Evolutionary conservation across 2,888 invertebrate species (phyloP), one percentile per base, ranked within the genome.

Genomic region (Parasteatoda lunata): DNA sequence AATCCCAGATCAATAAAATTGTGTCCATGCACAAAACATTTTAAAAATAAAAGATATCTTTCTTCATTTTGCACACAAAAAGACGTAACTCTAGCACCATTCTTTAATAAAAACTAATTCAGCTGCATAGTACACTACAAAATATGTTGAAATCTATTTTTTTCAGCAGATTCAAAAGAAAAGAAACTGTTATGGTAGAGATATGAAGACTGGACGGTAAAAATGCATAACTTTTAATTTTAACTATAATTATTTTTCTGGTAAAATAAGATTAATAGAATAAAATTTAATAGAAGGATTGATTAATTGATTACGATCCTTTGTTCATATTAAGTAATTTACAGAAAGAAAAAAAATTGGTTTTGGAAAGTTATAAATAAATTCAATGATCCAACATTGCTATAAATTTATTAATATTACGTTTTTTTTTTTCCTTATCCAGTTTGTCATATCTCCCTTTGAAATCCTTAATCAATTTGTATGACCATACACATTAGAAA

Each of bases 61-160:
- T 68, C 54, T 45, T 78, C 72, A 84, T 85, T 86, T 76, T 80
- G 80, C 76, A 86, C 64, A 71, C 65, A 71, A 59, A 80, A 77
- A 80, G 77, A 81, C 86, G 82, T 81, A 87, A 87, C 81, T 59
- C 59, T 87, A 87, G 86, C 86, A 87, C 86, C 86, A 87, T 87
- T 87, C 73, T 77, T 72, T 87, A 77, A 82, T 77, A 77, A 68
- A 77, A 81, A 3, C 81, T 82, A 77, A 77, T 87, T 81, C 73
- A 87, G 73, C 77, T 87, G 70, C 85, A 87, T 73, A 59, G 72
- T 72, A 82, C 69, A 77, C 73, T 82, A 66, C 64, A 77, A 59
- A 87, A 72, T 71, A 64, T 45, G 49, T 73, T 69, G n/a, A 77
- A 73, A 68, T 6, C 8, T 66, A 65, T 80, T 45, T 52, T 11